Evolutionary conservation across 2,797 vertebrate genomes (phyloP).

Genomic region (Brachyrhaphis roseni): DNA sequence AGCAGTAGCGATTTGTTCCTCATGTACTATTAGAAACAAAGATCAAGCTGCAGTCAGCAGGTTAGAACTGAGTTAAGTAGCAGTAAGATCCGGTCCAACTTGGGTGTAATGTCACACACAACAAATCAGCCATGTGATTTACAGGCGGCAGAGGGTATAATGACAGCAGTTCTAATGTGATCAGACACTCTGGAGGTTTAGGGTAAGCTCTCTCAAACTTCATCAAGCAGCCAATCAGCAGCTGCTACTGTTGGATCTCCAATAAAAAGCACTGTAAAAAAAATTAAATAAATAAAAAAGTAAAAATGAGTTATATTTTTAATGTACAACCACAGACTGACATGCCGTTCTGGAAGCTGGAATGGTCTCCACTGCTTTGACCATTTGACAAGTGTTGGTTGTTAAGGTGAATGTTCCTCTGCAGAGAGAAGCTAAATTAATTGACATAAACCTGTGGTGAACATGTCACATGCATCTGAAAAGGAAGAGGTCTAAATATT

Average conservation of each 20-base stretch:
- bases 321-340: conserved; percentile 83
- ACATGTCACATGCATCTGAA: conserved; percentile 14
- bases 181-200: background rate
- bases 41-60: background rate
- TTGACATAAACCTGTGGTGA: conserved; percentile 12
- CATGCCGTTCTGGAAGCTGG: conserved; percentile 21
- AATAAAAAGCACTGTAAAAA: conserved; percentile 83
- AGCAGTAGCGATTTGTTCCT: conserved; percentile 44
- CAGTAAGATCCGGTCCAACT: background rate
- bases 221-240: background rate
- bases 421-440: conserved; percentile 5
- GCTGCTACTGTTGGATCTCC: conserved; percentile 83
- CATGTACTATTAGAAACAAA: background rate
- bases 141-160: background rate
- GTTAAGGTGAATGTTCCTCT: conserved; percentile 20
- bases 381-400: background rate
- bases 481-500: conserved; percentile 65
- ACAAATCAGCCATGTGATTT: background rate
- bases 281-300: conserved; percentile 86
- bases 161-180: background rate
- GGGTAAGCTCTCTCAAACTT: background rate
- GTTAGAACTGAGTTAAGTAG: background rate
- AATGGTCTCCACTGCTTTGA: conserved; percentile 10
- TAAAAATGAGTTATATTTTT: conserved; percentile 75
- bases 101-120: background rate